Evolutionary conservation across 2,113 vertebrate species (phyloP).

Genomic region (Pseudopodoces humilis): DNA sequence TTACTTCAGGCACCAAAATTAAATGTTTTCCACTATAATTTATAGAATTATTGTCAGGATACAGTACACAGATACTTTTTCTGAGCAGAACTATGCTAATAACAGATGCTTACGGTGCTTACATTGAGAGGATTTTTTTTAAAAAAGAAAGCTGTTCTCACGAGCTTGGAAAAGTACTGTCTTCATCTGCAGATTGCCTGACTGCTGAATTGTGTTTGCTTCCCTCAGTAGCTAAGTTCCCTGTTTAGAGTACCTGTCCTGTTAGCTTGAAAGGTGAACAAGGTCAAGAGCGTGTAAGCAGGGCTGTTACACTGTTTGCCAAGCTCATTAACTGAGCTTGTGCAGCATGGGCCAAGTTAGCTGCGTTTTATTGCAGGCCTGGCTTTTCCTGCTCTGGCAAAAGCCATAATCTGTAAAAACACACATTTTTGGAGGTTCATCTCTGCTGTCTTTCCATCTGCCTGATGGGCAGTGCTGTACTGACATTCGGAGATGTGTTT

Average conservation of each 20-base stretch:
- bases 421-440: accelerated
- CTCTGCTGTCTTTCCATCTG: not conserved
- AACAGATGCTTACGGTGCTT: not conserved
- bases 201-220: not conserved
- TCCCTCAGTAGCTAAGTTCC: not conserved
- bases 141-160: not conserved
- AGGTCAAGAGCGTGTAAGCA: not conserved
- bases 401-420: not conserved
- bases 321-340: not conserved
- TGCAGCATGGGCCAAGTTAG: not conserved
- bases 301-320: not conserved
- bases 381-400: not conserved
- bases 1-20: not conserved
- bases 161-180: not conserved
- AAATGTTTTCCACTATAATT: not conserved
- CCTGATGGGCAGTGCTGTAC: not conserved
- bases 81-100: not conserved
- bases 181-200: not conserved
- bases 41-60: not conserved
- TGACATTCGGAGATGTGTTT: not conserved
- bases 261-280: not conserved
- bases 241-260: not conserved
- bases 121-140: not conserved
- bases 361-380: not conserved
- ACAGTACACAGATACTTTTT: not conserved